These are phyloP conservation scores for Psephotus haematonotus DNA, from an alignment of 2,113 vertebrate species.

Conservation along the genomic window DNA sequence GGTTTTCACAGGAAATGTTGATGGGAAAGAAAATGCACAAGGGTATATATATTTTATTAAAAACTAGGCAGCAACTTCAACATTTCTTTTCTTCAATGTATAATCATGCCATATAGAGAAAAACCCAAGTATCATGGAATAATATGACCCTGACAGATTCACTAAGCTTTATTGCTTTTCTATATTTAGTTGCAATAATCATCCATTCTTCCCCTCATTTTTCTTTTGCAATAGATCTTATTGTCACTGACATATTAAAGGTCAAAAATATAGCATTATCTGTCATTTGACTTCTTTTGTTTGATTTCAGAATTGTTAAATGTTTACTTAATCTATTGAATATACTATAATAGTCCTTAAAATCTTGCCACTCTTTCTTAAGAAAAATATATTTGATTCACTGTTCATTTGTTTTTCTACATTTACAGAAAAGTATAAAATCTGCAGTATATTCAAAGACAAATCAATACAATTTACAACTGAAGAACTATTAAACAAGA, in stretches of 20 bases:
- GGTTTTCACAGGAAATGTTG: background rate
- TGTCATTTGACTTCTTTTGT: background rate
- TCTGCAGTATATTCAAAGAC: background rate
- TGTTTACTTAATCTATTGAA: background rate
- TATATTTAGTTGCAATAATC: background rate
- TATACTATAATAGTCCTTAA: background rate
- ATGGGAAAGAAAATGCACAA: background rate
- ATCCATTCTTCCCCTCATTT: background rate
- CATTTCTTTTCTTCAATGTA: background rate
- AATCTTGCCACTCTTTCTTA: background rate
- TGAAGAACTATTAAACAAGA: background rate
- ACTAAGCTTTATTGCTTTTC: background rate
- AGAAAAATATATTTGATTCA: background rate
- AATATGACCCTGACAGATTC: background rate
- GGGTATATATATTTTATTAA: background rate
- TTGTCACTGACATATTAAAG: background rate
- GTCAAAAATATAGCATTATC: background rate
- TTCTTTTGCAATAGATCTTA: background rate
- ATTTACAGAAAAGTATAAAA: background rate
- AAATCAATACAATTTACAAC: background rate
- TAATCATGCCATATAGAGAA: background rate
- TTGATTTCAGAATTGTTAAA: background rate
- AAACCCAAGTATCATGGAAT: background rate
- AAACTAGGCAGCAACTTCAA: background rate
- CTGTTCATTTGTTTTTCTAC: background rate